phyloP scores from a whole-genome alignment of 2,797 vertebrate species.

The Rhinogobio ventralis region DNA sequence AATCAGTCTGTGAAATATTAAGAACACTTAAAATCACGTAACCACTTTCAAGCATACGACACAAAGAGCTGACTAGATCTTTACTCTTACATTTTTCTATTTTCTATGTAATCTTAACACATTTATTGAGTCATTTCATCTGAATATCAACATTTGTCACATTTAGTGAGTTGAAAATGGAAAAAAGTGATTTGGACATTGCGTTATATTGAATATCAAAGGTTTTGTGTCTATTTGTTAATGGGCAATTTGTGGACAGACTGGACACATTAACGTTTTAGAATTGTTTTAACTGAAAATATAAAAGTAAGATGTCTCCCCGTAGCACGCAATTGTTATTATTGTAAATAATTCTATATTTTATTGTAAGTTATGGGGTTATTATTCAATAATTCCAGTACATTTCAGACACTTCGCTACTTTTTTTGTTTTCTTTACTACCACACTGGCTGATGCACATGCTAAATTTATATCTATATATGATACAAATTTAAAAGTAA shows the following conservation, averaged over 20 bases:
- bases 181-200: too few relatives aligned
- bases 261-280: not conserved
- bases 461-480: not conserved
- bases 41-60: not conserved
- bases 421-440: not conserved
- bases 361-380: not conserved
- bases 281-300: not conserved
- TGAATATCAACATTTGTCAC: not conserved
- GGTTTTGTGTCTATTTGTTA: not conserved
- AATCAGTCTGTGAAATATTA: conserved; percentile 78
- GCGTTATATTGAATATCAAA: not conserved
- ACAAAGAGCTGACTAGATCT: not conserved
- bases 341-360: not conserved
- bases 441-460: not conserved
- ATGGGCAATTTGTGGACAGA: not conserved
- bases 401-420: not conserved
- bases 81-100: not conserved
- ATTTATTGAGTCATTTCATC: not conserved
- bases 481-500: not conserved
- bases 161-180: not conserved
- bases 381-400: not conserved
- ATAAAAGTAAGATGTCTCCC: not conserved
- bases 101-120: not conserved
- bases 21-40: not conserved
- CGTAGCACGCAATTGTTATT: too few relatives aligned